Conservation (phyloP, 2,888 invertebrate species). For the Autographa gamma region DNA sequence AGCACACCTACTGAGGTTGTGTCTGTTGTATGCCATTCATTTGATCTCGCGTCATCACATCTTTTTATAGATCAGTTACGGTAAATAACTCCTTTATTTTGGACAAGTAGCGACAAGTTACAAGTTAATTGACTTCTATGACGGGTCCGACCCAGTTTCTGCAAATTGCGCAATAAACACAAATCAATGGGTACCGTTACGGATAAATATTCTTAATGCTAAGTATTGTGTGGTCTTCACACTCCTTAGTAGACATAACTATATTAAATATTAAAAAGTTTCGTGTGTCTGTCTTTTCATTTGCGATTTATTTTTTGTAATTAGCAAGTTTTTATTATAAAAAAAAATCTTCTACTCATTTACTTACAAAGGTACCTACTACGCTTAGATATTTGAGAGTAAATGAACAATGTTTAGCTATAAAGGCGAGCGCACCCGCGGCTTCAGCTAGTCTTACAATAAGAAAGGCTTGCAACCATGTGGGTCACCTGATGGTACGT, state of each 20-base stretch:
- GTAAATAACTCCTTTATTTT: conserved; percentile 47
- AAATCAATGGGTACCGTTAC: conserved; percentile 6
- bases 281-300: not conserved
- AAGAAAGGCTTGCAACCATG: too few relatives aligned
- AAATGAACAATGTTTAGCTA: not conserved
- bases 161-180: conserved; percentile 32
- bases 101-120: conserved; percentile 45
- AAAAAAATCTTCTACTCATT: too few relatives aligned
- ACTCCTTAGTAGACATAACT: not conserved
- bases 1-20: conserved; percentile 28
- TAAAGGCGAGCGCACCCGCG: not conserved
- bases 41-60: conserved; percentile 38
- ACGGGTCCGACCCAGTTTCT: conserved; percentile 15
- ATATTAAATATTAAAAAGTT: not conserved
- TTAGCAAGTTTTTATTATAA: too few relatives aligned
- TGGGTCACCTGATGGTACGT: not conserved
- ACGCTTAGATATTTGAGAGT: not conserved
- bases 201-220: not conserved
- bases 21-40: conserved; percentile 23
- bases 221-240: not conserved
- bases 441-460: not conserved
- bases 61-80: conserved; percentile 43
- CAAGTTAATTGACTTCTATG: conserved; percentile 29
- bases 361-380: too few relatives aligned
- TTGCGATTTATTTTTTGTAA: not conserved